These are phyloP conservation scores for Vulpes lagopus DNA, from an alignment of 2,113 vertebrate species.

Conservation along the genomic window DNA sequence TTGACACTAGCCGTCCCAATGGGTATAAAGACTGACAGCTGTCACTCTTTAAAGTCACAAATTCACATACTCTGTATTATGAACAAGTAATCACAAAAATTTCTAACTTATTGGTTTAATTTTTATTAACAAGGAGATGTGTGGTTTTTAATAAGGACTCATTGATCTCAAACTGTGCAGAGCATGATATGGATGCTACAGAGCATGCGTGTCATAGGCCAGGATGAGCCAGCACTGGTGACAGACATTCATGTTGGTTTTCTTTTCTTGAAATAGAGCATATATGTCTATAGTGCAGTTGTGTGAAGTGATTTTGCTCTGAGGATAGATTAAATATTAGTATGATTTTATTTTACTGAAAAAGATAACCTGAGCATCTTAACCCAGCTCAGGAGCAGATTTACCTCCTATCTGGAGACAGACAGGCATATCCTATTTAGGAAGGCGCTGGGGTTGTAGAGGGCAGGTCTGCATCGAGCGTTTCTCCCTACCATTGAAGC, in stretches of 20 bases:
- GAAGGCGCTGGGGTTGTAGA: not conserved
- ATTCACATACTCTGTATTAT: not conserved
- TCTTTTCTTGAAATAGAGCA: not conserved
- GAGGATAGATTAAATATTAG: slow-evolving; percentile 13
- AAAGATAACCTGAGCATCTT: not conserved
- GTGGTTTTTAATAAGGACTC: not conserved
- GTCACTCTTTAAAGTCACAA: slow-evolving; percentile 39
- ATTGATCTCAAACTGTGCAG: not conserved
- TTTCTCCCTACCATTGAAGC: slow-evolving; percentile 62
- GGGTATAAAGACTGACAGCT: not conserved
- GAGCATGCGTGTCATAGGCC: not conserved
- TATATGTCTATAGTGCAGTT: not conserved
- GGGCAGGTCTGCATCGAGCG: not conserved
- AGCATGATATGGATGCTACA: not conserved
- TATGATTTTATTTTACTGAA: not conserved
- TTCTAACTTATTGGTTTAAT: slow-evolving; percentile 9
- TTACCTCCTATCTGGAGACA: not conserved
- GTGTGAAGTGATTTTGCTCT: slow-evolving; percentile 33
- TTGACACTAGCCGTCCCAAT: not conserved
- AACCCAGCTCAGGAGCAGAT: slow-evolving; percentile 24
- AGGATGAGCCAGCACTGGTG: not conserved
- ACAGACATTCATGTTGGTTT: not conserved
- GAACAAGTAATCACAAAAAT: not conserved
- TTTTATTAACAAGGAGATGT: not conserved
- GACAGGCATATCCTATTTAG: not conserved